Conservation (phyloP, 2,113 vertebrate species). For the Tragelaphus imberbis region DNA sequence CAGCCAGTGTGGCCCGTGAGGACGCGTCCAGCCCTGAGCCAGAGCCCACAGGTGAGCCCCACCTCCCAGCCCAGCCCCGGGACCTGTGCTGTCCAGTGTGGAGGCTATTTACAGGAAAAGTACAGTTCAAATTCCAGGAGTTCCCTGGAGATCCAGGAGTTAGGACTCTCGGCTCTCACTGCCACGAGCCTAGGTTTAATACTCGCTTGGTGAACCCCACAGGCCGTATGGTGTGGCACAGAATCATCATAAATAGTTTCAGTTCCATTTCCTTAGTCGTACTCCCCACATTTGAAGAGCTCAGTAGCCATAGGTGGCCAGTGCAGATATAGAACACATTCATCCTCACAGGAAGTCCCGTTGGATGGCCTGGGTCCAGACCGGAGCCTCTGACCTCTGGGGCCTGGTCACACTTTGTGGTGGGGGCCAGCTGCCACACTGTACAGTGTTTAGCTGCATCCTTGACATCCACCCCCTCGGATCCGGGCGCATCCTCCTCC, state of each 20-base stretch:
- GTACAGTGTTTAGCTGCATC: background rate
- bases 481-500: background rate
- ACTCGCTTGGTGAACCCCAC: background rate
- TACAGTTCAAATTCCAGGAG: background rate
- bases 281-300: rapidly evolving
- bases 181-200: background rate
- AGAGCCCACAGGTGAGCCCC: constrained; percentile 53
- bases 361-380: background rate
- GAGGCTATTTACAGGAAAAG: background rate
- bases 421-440: background rate
- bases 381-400: background rate
- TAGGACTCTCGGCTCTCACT: background rate
- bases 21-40: constrained; percentile 72
- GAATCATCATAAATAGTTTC: background rate
- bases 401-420: too few species aligned
- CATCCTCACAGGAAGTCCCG: rapidly evolving
- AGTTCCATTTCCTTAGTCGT: background rate
- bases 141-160: background rate
- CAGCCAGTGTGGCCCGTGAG: constrained; percentile 76
- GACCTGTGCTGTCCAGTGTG: too few species aligned
- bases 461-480: background rate
- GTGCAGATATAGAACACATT: rapidly evolving
- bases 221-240: background rate
- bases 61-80: background rate
- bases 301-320: background rate